A percentile compares a stretch with the other conserved stretches of the same genome.
These are phyloP conservation scores for Aulostomus chinensis DNA, from an alignment of 2,797 vertebrate genomes.

Conservation along the genomic window DNA sequence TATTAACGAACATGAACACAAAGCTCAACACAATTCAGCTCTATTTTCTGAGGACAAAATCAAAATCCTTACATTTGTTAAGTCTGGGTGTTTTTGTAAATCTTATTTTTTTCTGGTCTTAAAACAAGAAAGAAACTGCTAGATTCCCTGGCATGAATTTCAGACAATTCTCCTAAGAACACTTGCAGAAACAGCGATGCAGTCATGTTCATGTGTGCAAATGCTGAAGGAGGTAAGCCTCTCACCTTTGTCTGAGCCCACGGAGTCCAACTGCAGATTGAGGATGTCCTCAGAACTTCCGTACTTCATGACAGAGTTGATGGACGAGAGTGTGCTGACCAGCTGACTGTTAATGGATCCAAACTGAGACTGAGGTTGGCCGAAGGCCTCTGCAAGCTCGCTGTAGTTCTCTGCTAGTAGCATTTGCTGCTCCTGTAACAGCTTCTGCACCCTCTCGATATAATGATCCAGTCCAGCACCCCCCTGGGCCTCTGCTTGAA, in stretches of 20 bases:
- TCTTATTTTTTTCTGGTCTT: no score
- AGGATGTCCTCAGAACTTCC: constrained; percentile 84
- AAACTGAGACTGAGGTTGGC: constrained; percentile 93
- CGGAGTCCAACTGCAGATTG: constrained; percentile 58
- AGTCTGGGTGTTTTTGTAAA: no score
- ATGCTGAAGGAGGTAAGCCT: background rate
- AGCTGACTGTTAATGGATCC: constrained; percentile 94
- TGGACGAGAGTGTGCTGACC: constrained; percentile 92
- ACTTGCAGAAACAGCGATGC: no score
- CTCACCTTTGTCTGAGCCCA: constrained; percentile 65
- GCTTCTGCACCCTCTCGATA: constrained; percentile 93
- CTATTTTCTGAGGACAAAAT: no score
- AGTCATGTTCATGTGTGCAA: no score
- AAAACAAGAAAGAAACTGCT: no score
- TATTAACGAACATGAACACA: no score
- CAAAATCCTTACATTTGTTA: no score
- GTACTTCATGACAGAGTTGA: constrained; percentile 93
- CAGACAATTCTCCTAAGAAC: no score
- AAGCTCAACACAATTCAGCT: no score
- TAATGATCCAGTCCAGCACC: constrained; percentile 89
- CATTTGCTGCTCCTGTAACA: constrained; percentile 94
- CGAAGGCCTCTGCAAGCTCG: constrained; percentile 94
- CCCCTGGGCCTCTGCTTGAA: constrained; percentile 34
- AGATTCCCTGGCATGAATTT: no score
- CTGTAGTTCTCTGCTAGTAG: constrained; percentile 95